A percentile compares a stretch with the other conserved stretches of the same genome.
These are phyloP conservation scores for Portevinia maculata DNA, from an alignment of 2,888 invertebrate species.

Conservation along the genomic window DNA sequence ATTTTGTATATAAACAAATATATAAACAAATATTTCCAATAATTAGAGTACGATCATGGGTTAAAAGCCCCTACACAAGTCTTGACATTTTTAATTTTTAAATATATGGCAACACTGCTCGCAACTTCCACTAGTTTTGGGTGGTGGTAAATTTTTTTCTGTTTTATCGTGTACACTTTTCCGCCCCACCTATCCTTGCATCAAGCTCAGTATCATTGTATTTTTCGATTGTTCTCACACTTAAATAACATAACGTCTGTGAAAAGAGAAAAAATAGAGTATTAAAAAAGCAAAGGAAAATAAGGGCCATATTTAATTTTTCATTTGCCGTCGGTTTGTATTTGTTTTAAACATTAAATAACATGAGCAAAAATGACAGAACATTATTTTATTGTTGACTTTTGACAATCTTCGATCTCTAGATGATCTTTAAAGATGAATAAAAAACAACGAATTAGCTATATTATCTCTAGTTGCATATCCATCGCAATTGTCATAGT, in stretches of 20 bases:
- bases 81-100: no score
- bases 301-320: constrained; percentile 52
- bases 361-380: constrained; percentile 11
- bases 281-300: constrained; percentile 23
- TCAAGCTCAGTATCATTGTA: constrained; percentile 52
- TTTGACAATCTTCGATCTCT: constrained; percentile 5
- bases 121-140: constrained; percentile 25
- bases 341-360: constrained; percentile 31
- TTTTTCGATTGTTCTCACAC: constrained; percentile 42
- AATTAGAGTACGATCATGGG: no score
- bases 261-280: constrained; percentile 40
- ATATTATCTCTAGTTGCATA: constrained; percentile 7
- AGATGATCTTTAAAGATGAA: background rate
- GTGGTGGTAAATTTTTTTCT: constrained; percentile 36
- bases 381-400: constrained; percentile 38
- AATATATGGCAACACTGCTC: no score
- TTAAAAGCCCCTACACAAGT: no score
- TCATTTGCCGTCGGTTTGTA: constrained; percentile 32
- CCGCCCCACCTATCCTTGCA: constrained; percentile 6
- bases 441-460: constrained; percentile 1
- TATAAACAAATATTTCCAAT: no score
- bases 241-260: constrained; percentile 49
- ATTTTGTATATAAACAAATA: no score
- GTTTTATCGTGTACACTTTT: constrained; percentile 31
- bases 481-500: constrained; percentile 19